These are phyloP conservation scores for Artemia franciscana DNA, from an alignment of 1,140 invertebrate species.

Conservation along the genomic window DNA sequence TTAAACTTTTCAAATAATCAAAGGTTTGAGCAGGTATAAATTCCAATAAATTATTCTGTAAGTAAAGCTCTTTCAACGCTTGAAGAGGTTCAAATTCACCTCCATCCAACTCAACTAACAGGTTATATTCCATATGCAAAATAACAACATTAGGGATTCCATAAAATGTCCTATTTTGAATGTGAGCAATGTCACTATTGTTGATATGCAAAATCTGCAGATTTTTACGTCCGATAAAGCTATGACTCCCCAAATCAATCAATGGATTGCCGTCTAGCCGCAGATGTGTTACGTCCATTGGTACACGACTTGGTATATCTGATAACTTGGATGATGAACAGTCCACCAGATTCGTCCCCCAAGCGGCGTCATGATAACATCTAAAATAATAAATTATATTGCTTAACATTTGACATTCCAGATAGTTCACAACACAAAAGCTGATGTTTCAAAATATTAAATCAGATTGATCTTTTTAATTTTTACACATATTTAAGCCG, in stretches of 20 bases:
- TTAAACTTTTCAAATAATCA: slow-evolving; percentile 45
- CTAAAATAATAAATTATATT: slow-evolving; percentile 32
- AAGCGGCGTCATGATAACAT: slow-evolving; percentile 79
- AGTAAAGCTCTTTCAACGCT: slow-evolving; percentile 52
- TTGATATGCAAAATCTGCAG: slow-evolving; percentile 64
- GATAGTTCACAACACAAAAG: too few relatives aligned
- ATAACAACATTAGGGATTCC: slow-evolving; percentile 35
- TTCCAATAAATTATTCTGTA: slow-evolving; percentile 62
- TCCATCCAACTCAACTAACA: slow-evolving; percentile 47
- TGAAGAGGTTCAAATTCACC: slow-evolving; percentile 60
- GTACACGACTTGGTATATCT: slow-evolving; percentile 52
- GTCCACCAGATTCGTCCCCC: slow-evolving; percentile 75
- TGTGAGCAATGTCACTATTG: slow-evolving; percentile 54
- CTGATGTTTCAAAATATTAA: too few relatives aligned
- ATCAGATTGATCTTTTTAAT: too few relatives aligned
- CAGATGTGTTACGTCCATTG: slow-evolving; percentile 73
- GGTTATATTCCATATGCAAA: slow-evolving; percentile 63
- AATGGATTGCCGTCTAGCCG: slow-evolving; percentile 73
- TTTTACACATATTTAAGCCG: too few relatives aligned
- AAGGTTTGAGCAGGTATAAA: slow-evolving; percentile 67
- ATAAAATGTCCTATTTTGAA: slow-evolving; percentile 74
- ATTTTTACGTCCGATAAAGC: slow-evolving; percentile 71
- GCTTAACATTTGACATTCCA: too few relatives aligned
- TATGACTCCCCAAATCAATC: slow-evolving; percentile 39
- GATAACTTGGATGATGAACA: slow-evolving; percentile 50